Evolutionary conservation across 2,797 vertebrate genomes (phyloP), one percentile per base, ranked within the genome.

Genomic region (Hephaestus fuliginosus): DNA sequence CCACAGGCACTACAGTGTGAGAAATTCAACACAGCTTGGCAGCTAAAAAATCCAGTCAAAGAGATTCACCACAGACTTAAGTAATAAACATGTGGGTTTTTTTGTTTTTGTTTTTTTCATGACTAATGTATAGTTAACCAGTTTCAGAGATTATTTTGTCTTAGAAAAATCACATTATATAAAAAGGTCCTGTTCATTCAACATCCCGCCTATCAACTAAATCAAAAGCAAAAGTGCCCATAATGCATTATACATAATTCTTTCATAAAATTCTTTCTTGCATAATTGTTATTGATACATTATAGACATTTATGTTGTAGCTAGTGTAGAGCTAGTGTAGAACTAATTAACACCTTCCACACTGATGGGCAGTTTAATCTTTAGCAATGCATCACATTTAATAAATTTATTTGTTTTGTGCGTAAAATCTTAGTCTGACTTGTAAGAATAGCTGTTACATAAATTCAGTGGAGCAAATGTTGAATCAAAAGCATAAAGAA

Each of bases 1-100:
- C 76, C 39, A 64, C 60, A 14, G 30, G 61, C 76, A 70, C 53
- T 13, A 30, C 4, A 72, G 75, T 75, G 85, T 87, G 70, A 89
- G 81, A 88, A 90, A 85, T 81, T 65, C 65, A 80, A 84, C 72
- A 82, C 86, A 86, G 74, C 82, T 49, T 48, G 60, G 68, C 63
- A 55, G 79, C 46, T 52, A 9, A 78, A 78, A 75, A 67, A 64
- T 64, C 43, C 53, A 68, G 63, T 30, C 55, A 44, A 22, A 39
- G 46, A 41, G 71, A 71, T 70, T 30, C 33, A 61, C 22, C 17
- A 22, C 48, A 75, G 18, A 68, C 30, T 25, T 8, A 25, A 30
- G 69, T 55, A 60, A 72, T 43, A 61, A 52, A 64, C 17, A 46
- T 30, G n/a, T 25, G 25, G 25, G 25, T 25, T 25, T 25, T 25